Conservation (phyloP, 2,797 vertebrate species). For the Sarcoramphus papa region DNA sequence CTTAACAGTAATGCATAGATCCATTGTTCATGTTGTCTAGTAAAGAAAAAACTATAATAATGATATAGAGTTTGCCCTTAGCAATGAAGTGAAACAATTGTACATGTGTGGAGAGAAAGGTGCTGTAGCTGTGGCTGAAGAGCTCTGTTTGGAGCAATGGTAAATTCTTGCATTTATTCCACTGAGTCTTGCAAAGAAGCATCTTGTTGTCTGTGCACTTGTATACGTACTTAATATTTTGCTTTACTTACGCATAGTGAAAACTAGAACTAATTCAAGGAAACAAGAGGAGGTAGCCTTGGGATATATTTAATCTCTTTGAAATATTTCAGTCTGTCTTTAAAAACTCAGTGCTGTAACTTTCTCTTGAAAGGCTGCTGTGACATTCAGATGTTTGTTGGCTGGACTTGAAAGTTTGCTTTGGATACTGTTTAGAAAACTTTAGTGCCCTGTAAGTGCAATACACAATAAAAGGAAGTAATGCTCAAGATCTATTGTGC, state of each 20-base stretch:
- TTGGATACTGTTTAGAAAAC: constrained; percentile 21
- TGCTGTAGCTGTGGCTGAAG: not conserved
- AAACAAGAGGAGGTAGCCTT: not conserved
- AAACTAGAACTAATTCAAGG: not conserved
- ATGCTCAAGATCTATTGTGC: not conserved
- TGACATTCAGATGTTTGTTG: not conserved
- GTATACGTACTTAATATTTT: not conserved
- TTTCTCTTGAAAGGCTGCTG: not conserved
- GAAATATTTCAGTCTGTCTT: not conserved
- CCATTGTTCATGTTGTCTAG: not conserved
- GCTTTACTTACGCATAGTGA: not conserved
- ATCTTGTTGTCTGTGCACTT: not conserved
- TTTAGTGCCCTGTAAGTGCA: not conserved
- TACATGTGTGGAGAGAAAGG: not conserved
- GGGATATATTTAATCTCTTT: not conserved
- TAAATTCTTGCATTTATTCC: not conserved
- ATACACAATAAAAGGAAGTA: not conserved
- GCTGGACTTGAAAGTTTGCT: constrained; percentile 24
- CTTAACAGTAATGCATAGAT: not conserved
- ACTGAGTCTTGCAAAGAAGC: not conserved
- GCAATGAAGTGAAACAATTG: not conserved
- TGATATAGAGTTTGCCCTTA: not conserved
- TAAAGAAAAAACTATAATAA: not conserved
- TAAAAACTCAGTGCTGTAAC: not conserved
- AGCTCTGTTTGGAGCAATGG: not conserved